Percentiles rank a stretch among this genome's conserved stretches.
phyloP scores from a whole-genome alignment of 23 tunicate genomes.

The Phallusia fumigata region DNA sequence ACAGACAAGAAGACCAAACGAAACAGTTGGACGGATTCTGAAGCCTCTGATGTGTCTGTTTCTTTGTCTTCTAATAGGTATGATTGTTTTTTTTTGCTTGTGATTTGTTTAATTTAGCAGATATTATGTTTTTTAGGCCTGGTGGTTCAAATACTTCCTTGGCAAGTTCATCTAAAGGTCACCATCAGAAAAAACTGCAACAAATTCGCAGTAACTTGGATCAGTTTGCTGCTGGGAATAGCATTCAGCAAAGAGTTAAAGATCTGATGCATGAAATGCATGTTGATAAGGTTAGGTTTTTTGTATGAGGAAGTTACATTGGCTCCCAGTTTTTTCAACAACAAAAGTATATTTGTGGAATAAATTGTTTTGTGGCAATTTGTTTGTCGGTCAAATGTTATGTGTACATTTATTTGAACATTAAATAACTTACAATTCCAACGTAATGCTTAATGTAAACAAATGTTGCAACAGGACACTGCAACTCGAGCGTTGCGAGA shows the following conservation, averaged over 20 bases:
- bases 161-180: constrained; percentile 1
- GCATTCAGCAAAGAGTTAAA: constrained; percentile 29
- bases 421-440: neutral
- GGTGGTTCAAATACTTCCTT: neutral
- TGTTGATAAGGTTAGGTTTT: constrained; percentile 48
- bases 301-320: too few relatives aligned
- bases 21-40: constrained; percentile 68
- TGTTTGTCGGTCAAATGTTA: neutral
- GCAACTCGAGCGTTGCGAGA: constrained; percentile 24
- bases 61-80: constrained; percentile 7
- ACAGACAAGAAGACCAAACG: constrained; percentile 57
- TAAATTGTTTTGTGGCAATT: too few relatives aligned
- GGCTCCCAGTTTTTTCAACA: too few relatives aligned
- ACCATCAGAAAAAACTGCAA: constrained; percentile 45
- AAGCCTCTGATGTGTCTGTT: constrained; percentile 49
- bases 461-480: neutral
- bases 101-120: too few relatives aligned
- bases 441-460: too few relatives aligned
- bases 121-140: neutral
- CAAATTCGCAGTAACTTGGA: constrained; percentile 60
- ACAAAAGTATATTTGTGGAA: too few relatives aligned
- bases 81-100: too few relatives aligned
- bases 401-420: too few relatives aligned
- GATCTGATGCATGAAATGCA: constrained; percentile 53
- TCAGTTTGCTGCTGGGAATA: constrained; percentile 28